Conservation (phyloP, 2,888 invertebrate genomes). For the Nomada ruficornis region DNA sequence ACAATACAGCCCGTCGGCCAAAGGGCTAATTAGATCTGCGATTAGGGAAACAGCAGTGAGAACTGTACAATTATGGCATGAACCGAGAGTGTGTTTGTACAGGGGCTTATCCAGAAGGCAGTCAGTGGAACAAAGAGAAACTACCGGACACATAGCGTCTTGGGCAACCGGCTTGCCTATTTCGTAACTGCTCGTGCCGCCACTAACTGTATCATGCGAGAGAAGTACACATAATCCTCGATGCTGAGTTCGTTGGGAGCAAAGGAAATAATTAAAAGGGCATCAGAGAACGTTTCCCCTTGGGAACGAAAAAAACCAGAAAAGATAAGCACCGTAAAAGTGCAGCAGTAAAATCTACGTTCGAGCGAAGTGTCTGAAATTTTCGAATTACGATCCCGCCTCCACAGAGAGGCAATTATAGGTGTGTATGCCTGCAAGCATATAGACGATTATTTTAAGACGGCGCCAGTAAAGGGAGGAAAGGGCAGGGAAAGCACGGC, state of each 20-base stretch:
- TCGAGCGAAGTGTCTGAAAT: too few relatives aligned
- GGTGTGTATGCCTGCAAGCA: too few relatives aligned
- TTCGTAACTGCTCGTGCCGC: constrained; percentile 71
- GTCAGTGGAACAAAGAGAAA: constrained; percentile 80
- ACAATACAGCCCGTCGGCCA: constrained; percentile 8
- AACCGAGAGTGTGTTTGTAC: constrained; percentile 25
- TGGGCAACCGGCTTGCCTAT: constrained; percentile 72
- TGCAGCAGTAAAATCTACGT: too few relatives aligned
- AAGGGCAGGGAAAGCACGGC: constrained; percentile 22
- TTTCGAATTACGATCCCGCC: too few relatives aligned
- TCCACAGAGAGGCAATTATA: too few relatives aligned
- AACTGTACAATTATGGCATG: constrained; percentile 27
- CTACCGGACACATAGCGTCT: constrained; percentile 77
- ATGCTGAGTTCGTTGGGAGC: too few relatives aligned
- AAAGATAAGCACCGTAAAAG: too few relatives aligned
- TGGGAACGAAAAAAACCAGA: too few relatives aligned
- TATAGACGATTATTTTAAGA: constrained; percentile 17
- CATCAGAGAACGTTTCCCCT: too few relatives aligned
- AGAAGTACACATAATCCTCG: background rate
- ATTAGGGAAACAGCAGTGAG: constrained; percentile 9
- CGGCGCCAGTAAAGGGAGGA: background rate
- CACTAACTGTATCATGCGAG: constrained; percentile 59
- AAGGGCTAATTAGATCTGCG: constrained; percentile 27
- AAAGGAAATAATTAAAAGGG: too few relatives aligned
- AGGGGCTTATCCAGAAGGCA: constrained; percentile 65